These are phyloP conservation scores for Melanerpes aurifrons DNA, from an alignment of 2,113 vertebrate genomes.

Conservation along the genomic window DNA sequence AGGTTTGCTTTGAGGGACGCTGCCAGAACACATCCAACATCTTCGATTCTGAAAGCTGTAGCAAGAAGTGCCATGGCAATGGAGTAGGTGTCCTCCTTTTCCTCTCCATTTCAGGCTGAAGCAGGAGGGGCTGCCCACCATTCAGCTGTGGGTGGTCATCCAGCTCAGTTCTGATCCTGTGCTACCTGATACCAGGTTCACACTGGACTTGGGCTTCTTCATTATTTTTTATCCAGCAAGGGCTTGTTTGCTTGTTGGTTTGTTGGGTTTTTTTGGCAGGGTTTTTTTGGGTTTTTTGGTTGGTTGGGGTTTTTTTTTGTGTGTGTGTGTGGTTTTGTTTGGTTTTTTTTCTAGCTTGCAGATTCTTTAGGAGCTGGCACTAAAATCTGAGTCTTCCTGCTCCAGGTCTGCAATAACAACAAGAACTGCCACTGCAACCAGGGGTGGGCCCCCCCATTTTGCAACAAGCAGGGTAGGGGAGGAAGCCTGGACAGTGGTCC, in stretches of 20 bases:
- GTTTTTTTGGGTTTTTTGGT: too few relatives aligned
- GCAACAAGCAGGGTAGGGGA: slow-evolving; percentile 82
- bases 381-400: not conserved
- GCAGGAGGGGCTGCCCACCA: not conserved
- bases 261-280: too few relatives aligned
- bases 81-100: slow-evolving; percentile 81
- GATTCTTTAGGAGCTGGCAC: not conserved
- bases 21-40: slow-evolving; percentile 90
- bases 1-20: slow-evolving; percentile 95
- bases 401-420: slow-evolving; percentile 95
- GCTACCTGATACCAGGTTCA: not conserved
- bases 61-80: slow-evolving; percentile 85
- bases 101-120: not conserved
- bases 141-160: not conserved
- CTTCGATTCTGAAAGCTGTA: slow-evolving; percentile 86
- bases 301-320: too few relatives aligned
- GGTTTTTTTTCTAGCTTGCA: not conserved
- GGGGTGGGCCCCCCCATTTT: slow-evolving; percentile 92
- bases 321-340: too few relatives aligned
- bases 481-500: slow-evolving; percentile 95
- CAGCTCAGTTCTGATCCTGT: not conserved
- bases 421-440: slow-evolving; percentile 91
- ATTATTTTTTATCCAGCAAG: not conserved
- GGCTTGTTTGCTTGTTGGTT: not conserved
- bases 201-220: not conserved